phyloP scores from a whole-genome alignment of 2,113 vertebrate genomes.

The Dunckerocampus dactyliophorus region DNA sequence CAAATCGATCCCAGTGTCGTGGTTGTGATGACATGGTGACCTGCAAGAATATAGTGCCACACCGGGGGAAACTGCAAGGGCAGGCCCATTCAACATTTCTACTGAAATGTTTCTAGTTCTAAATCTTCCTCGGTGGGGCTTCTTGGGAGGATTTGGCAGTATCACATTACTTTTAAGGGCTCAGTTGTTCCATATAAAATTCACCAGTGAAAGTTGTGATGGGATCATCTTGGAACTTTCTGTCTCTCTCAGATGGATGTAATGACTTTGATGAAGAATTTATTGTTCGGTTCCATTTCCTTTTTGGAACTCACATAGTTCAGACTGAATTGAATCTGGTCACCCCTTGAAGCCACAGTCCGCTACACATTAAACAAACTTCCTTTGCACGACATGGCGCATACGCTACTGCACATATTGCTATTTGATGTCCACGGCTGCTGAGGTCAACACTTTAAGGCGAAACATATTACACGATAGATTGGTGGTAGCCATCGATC shows the following conservation, averaged over 20 bases:
- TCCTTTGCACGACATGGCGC: not conserved
- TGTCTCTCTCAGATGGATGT: conserved; percentile 21
- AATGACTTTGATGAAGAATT: conserved; percentile 3
- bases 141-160: conserved; percentile 12
- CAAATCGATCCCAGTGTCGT: too few relatives aligned
- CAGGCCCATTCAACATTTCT: too few relatives aligned
- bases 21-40: too few relatives aligned
- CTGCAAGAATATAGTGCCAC: too few relatives aligned
- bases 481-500: conserved; percentile 12
- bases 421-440: conserved; percentile 11
- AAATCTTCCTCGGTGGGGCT: conserved; percentile 26
- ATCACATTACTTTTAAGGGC: not conserved
- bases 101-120: too few relatives aligned
- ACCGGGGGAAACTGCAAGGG: too few relatives aligned
- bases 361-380: conserved; percentile 9
- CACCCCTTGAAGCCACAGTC: not conserved
- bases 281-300: not conserved
- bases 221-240: conserved; percentile 18
- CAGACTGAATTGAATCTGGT: not conserved
- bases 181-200: not conserved
- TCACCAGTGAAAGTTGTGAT: conserved; percentile 18
- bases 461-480: conserved; percentile 21
- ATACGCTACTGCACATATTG: not conserved
- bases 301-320: not conserved
- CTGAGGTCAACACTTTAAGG: conserved; percentile 23